A percentile compares a stretch with the other conserved stretches of the same genome.
These are phyloP conservation scores for Drosophila prosaltans DNA, from an alignment of 1,140 invertebrate genomes.

Conservation along the genomic window DNA sequence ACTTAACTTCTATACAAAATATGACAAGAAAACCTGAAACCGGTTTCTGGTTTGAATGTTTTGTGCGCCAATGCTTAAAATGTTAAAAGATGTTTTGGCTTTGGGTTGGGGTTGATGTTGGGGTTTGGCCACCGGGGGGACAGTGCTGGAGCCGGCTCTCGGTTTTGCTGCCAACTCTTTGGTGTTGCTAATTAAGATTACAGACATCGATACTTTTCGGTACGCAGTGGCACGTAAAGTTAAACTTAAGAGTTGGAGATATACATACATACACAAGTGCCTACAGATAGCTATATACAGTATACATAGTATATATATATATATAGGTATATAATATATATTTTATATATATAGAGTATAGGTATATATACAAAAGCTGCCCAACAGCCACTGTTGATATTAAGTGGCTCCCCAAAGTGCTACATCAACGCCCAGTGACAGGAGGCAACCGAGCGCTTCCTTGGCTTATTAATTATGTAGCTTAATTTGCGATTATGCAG, in stretches of 20 bases:
- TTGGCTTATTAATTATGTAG: slow-evolving; percentile 78
- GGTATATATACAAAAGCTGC: slow-evolving; percentile 29
- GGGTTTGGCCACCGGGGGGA: slow-evolving; percentile 16
- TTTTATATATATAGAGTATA: slow-evolving; percentile 14
- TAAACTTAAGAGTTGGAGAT: slow-evolving; percentile 6
- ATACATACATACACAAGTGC: neutral
- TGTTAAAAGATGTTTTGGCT: slow-evolving; percentile 72
- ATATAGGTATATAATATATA: slow-evolving; percentile 33
- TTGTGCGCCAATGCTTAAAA: slow-evolving; percentile 66
- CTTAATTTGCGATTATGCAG: slow-evolving; percentile 80
- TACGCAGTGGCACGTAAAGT: slow-evolving; percentile 66
- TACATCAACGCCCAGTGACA: slow-evolving; percentile 72
- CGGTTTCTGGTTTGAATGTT: slow-evolving; percentile 49
- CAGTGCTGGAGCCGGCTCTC: slow-evolving; percentile 17
- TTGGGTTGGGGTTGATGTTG: slow-evolving; percentile 48
- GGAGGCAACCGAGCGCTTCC: slow-evolving; percentile 23
- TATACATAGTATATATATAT: slow-evolving; percentile 15
- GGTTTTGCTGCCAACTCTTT: slow-evolving; percentile 51
- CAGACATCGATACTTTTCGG: slow-evolving; percentile 79
- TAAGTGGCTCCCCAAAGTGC: slow-evolving; percentile 59
- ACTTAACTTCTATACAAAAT: slow-evolving; percentile 60
- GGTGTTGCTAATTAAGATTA: slow-evolving; percentile 80
- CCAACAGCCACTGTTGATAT: slow-evolving; percentile 43
- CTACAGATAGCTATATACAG: slow-evolving; percentile 22
- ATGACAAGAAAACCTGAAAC: slow-evolving; percentile 68